phyloP scores from a whole-genome alignment of 1,140 invertebrate genomes.

The Drosophila melanica region DNA sequence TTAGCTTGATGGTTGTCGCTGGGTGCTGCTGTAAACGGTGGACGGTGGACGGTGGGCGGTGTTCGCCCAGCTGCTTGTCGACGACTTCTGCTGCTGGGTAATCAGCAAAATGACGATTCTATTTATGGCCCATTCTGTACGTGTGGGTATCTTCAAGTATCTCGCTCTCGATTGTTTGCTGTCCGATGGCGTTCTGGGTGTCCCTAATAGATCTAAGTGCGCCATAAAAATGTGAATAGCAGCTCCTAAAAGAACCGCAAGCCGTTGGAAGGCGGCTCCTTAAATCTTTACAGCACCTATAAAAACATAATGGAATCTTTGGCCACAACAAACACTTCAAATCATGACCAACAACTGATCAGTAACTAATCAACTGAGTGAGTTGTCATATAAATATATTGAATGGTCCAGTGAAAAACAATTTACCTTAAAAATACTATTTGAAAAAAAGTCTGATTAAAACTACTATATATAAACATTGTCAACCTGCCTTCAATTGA shows the following conservation, averaged over 20 bases:
- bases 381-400: slow-evolving; percentile 7
- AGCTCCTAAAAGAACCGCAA: slow-evolving; percentile 19
- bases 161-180: slow-evolving; percentile 8
- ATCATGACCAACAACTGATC: slow-evolving; percentile 8
- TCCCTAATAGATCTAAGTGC: slow-evolving; percentile 43
- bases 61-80: background rate
- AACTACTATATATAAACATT: background rate
- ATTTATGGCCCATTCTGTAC: slow-evolving; percentile 24
- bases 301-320: slow-evolving; percentile 5
- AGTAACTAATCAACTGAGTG: slow-evolving; percentile 6
- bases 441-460: background rate
- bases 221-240: slow-evolving; percentile 36
- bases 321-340: slow-evolving; percentile 3
- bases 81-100: slow-evolving; percentile 15
- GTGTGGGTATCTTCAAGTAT: too few species aligned
- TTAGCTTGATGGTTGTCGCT: background rate
- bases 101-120: slow-evolving; percentile 47
- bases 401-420: background rate
- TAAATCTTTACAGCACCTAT: slow-evolving; percentile 41
- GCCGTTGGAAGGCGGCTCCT: slow-evolving; percentile 10
- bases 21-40: too few species aligned
- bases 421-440: background rate
- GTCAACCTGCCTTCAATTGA: too few species aligned
- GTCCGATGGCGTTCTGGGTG: too few species aligned
- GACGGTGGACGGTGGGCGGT: too few species aligned